These are phyloP conservation scores for Drosophila burlai DNA, from an alignment of 1,140 invertebrate species.

Conservation along the genomic window DNA sequence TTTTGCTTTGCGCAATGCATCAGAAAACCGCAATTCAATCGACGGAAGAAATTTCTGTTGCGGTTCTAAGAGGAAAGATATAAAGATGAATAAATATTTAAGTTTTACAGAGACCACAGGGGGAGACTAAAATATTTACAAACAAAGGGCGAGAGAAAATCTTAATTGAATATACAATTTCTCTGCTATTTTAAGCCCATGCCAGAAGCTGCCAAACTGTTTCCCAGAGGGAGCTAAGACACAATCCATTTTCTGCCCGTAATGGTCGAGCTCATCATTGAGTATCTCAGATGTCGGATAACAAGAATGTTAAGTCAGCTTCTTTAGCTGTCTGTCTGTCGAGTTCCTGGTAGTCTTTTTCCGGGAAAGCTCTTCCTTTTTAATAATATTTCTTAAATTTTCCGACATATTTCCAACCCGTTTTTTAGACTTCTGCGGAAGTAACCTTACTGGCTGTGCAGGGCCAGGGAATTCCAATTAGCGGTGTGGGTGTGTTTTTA, in stretches of 20 bases:
- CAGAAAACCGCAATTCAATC: neutral
- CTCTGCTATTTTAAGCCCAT: neutral
- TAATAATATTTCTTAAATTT: conserved; percentile 8
- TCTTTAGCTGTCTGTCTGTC: neutral
- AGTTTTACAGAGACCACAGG: neutral
- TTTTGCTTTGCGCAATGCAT: conserved; percentile 2
- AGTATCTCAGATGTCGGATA: conserved; percentile 24
- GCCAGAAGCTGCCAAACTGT: conserved; percentile 8
- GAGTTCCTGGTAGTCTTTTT: neutral
- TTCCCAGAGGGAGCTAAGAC: neutral
- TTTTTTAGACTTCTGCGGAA: neutral
- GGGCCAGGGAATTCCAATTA: conserved; percentile 26
- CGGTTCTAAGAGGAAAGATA: neutral
- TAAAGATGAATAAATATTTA: conserved; percentile 3
- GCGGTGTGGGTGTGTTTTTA: conserved; percentile 29
- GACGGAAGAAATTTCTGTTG: conserved; percentile 1
- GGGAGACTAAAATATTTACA: conserved; percentile 6
- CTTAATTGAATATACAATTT: conserved; percentile 17
- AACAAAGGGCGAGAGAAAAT: neutral
- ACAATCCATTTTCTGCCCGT: conserved; percentile 11
- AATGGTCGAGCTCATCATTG: conserved; percentile 14
- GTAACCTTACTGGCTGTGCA: neutral
- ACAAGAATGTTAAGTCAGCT: conserved; percentile 20
- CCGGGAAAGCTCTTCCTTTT: neutral
- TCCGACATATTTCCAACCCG: conserved; percentile 4